These are phyloP conservation scores for Dicerorhinus sumatrensis DNA, from an alignment of 2,113 vertebrate species.

Conservation along the genomic window DNA sequence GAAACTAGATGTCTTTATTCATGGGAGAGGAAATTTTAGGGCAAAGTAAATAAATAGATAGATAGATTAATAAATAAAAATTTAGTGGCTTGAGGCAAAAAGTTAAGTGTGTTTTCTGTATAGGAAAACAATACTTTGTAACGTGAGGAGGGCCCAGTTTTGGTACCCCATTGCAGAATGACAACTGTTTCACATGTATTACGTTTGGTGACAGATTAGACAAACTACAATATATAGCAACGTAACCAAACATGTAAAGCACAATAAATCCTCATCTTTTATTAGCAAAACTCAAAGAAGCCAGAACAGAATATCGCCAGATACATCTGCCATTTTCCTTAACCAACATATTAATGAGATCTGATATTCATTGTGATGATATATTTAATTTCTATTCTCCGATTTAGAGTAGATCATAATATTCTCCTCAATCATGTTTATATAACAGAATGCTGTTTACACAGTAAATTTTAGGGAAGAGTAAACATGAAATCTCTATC, in stretches of 20 bases:
- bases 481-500: neutral
- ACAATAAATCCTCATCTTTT: neutral
- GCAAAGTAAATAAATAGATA: too few species aligned
- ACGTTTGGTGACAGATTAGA: slow-evolving; percentile 69
- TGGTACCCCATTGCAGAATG: slow-evolving; percentile 17
- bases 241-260: slow-evolving; percentile 33
- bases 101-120: neutral
- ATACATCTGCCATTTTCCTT: neutral
- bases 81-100: slow-evolving; percentile 17
- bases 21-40: neutral
- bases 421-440: neutral
- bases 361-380: neutral
- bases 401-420: neutral
- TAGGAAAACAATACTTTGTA: slow-evolving; percentile 54
- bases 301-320: neutral
- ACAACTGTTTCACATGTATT: slow-evolving; percentile 68
- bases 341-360: neutral
- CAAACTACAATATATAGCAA: slow-evolving; percentile 38
- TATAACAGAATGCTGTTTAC: neutral
- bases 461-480: neutral
- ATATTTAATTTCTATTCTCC: neutral
- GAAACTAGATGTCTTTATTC: neutral
- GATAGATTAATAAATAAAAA: neutral
- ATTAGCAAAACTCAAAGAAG: neutral
- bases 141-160: slow-evolving; percentile 51